Evolutionary conservation across 2,888 invertebrate species (phyloP), one percentile per base, ranked within the genome.

Genomic region (Apotomis capreana): DNA sequence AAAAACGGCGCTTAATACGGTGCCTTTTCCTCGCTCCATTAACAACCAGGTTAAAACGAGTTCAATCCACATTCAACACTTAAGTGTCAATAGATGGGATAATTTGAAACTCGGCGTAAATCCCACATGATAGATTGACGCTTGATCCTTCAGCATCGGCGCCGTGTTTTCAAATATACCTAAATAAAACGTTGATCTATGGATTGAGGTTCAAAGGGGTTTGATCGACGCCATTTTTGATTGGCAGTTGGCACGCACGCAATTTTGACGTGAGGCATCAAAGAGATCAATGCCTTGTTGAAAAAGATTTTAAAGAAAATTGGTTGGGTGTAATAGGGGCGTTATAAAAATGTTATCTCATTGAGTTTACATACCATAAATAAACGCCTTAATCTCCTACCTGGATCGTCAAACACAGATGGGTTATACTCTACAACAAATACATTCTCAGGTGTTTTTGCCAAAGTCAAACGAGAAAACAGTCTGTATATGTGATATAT

Each of bases 61-160:
- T 51, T 62, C 62, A 68, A 61, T 62, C 64, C 71, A 57, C 52
- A 68, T 68, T 60, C 65, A 59, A 68, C 73, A 72, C 74, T 77
- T 78, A 79, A 77, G 76, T 84, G 82, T 84, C 87, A 84, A 83
- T 84, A 77, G 79, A 77, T 77, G 26, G 81, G 82, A 86, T 88
- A 87, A 87, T 87, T 87, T 84, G 80, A 81, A 79, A 76, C 79
- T 76, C 80, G 79, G 79, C 79, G 77, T 84, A 87, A 88, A 87
- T 84, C 88, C 87, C 73, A 69, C 80, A 86, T 89, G 90, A 90
- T 90, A 87, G 90, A 90, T 90, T 80, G 87, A 83, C 83, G 78
- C 79, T 80, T 82, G 80, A 78, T 82, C 83, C 79, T 78, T 81
- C 77, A 77, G 70, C 79, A 78, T 81, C 77, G 77, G 70, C 74